Evolutionary conservation across 2,113 vertebrate species (phyloP), one percentile per base, ranked within the genome.

Genomic region (Nannospalax galili): DNA sequence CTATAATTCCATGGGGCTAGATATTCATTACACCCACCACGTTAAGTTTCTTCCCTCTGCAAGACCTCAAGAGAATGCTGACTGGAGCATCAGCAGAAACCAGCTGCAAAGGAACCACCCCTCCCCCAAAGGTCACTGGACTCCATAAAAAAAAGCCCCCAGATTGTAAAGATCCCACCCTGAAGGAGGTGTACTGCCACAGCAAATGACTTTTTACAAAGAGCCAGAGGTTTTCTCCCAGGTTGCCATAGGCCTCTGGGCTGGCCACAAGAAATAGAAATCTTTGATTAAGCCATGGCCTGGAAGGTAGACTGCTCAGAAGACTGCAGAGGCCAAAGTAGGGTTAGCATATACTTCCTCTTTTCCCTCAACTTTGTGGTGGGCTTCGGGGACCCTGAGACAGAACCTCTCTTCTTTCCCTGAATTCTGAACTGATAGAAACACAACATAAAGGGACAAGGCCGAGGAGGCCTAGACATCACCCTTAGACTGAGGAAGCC

Each of bases 11-110:
- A 32, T 2, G 26, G 94, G 90, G 86, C 52, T 88, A 80, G 94
- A 48, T 96, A 88, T 95, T 96, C 73, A 26, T 95, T 97, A 94
- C 89, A 82, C 56, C 77, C 35, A 1, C 90, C 91, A 95, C 93
- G 95, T 96, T 84, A 84, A 37, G 82, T 94, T 81, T 94, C 93
- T 92, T 90, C 67, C 52, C 84, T 91, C 62, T 64, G 88, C 78
- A 73, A 45, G 88, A 89, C 37, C 89, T 52, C 19, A 64, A 90
- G 32, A 91, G 86, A 95, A 87, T 87, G 70, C 69, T 62, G 90
- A 77, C 40, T 11, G 30, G 72, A 89, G n/a, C 72, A 95, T 85
- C 65, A 77, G 78, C 70, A 94, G 86, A 97, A 95, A 93, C 92
- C 60, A 52, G 4, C 75, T 78, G 20, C 11, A 20, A 48, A 88